Base-by-base conservation (phyloP, 1,140 invertebrate genomes). In the Medauroidea extradentata region DNA sequence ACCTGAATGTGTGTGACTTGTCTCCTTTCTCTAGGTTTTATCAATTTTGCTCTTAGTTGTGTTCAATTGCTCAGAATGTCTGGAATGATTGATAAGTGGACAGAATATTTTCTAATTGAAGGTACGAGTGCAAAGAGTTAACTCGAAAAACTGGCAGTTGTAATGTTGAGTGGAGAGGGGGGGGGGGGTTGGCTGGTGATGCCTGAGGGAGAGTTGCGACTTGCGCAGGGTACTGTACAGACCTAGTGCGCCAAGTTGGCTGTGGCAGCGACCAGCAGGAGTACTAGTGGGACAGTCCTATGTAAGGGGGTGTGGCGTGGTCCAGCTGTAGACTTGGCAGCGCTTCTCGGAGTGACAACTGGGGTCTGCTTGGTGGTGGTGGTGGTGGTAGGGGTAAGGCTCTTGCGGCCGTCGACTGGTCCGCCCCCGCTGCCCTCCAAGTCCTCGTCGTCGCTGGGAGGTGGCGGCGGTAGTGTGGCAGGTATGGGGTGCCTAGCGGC, bases 381-480 rank as follows among this genome's bases (percentile, higher is more conserved):
- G 19, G 48, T 16, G 34, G 9, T 56, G 9, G 42, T 21, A 1
- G 53, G 23, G 42, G 51, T 18, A 4, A 4, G 2, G 8, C 24
- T 21, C 1, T 21, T 29, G 3, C 43, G 21, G 14, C 1, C 34
- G 57, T 7, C 13, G 38, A 18, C 24, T 3, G 18, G 23, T 5
- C 18, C 34, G 8, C 3, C 39, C 1, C 42, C 24, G 54, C 56
- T 50, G 1, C 51, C 55, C 25, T 27, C 46, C 25, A 4, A 24
- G 23, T 57, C 55, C 9, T 48, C 55, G 46, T 48, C 42, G 2
- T 48, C 55, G 55, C 0, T 41, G 1, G 57, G 57, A 3, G 27
- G 51, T 16, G 24, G 27, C 25, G 55, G 27, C 29, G 29, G 29
- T 7, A 11, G 5, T 11, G 5, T 34, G 29, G 29, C 29, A 11